Evolutionary conservation across 2,888 invertebrate genomes (phyloP).

Genomic region (Sinohyriopsis cumingii): DNA sequence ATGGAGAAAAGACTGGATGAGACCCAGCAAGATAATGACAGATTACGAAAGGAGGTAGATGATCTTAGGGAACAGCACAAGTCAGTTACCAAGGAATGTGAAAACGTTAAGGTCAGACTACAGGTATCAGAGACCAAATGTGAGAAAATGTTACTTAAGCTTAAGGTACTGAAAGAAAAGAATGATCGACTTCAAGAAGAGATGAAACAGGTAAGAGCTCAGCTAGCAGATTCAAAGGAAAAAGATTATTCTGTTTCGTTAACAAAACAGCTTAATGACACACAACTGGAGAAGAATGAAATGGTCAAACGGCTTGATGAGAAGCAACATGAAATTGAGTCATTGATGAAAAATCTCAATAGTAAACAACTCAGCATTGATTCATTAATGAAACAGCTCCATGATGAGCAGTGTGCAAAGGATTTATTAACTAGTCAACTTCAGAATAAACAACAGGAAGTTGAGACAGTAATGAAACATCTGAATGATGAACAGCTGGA

Average conservation of each 20-base stretch:
- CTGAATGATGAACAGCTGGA: constrained; percentile 1
- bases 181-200: constrained; percentile 67
- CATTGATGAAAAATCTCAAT: background rate
- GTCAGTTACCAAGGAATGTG: constrained; percentile 9
- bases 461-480: background rate
- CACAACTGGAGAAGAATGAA: constrained; percentile 3
- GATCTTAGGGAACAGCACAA: background rate
- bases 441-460: too few relatives aligned
- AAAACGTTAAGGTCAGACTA: constrained; percentile 9
- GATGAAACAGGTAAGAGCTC: constrained; percentile 13
- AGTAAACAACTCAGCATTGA: too few relatives aligned
- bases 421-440: too few relatives aligned
- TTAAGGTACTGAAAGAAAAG: constrained; percentile 84
- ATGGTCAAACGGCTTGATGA: constrained; percentile 6
- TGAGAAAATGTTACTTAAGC: constrained; percentile 80
- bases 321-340: constrained; percentile 7
- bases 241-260: background rate
- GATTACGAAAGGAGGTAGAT: constrained; percentile 6
- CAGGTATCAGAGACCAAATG: constrained; percentile 23
- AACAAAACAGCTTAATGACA: background rate
- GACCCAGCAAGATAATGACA: constrained; percentile 2
- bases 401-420: too few relatives aligned
- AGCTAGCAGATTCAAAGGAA: constrained; percentile 1
- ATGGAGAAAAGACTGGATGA: constrained; percentile 1
- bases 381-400: too few relatives aligned